Conservation (phyloP, 2,113 vertebrate genomes). For the Antechinus stuartii region DNA sequence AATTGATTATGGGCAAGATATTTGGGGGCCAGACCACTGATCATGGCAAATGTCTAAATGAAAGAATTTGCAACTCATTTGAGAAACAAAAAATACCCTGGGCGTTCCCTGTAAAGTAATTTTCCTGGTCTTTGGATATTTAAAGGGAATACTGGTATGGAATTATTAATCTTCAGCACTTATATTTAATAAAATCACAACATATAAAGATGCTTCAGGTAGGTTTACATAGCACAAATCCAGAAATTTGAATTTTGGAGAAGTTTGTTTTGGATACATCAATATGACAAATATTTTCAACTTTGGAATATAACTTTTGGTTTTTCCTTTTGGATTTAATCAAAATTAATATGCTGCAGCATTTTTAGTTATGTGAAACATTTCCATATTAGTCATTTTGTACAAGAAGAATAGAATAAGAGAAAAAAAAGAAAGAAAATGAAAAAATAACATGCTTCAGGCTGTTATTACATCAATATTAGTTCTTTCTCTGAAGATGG, state of each 20-base stretch:
- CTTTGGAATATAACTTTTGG: neutral
- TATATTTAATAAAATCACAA: conserved; percentile 41
- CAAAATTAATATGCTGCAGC: conserved; percentile 14
- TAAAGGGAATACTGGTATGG: conserved; percentile 23
- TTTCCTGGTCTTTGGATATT: neutral
- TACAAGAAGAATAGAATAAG: too few relatives aligned
- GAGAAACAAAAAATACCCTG: conserved; percentile 30
- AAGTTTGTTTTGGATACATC: neutral
- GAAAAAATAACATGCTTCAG: too few relatives aligned
- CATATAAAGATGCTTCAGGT: neutral
- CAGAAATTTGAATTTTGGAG: neutral
- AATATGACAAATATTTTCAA: neutral
- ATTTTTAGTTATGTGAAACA: too few relatives aligned
- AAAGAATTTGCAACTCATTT: conserved; percentile 21
- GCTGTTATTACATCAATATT: neutral
- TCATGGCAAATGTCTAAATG: conserved; percentile 9
- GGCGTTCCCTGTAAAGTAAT: neutral
- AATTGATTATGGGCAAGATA: conserved; percentile 3
- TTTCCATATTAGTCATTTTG: too few relatives aligned
- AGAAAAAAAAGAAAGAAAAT: too few relatives aligned
- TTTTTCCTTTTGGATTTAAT: neutral
- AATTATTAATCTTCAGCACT: conserved; percentile 13
- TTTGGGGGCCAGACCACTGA: conserved; percentile 34
- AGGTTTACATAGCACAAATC: conserved; percentile 14
- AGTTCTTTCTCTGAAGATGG: neutral